phyloP scores from a whole-genome alignment of 1,140 invertebrate species.

The Drosophila fuyamai region DNA sequence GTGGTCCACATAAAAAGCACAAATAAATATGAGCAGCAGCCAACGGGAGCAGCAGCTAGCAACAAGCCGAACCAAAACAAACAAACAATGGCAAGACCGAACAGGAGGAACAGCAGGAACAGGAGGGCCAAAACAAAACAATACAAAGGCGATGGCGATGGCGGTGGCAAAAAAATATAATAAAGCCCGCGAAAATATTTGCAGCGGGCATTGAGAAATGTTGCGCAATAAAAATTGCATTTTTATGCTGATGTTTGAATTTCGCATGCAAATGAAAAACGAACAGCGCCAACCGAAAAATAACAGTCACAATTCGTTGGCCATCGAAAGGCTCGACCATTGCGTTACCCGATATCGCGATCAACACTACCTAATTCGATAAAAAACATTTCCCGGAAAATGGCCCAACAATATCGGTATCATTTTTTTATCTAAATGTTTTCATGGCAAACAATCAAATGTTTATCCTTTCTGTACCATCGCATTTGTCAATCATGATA shows the following conservation, averaged over 20 bases:
- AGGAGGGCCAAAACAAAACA: conserved; percentile 50
- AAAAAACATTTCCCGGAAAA: background rate
- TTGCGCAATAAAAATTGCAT: conserved; percentile 83
- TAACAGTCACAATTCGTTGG: conserved; percentile 10
- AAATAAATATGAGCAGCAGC: conserved; percentile 71
- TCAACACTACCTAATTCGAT: conserved; percentile 1
- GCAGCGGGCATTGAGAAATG: conserved; percentile 81
- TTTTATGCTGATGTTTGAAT: conserved; percentile 84
- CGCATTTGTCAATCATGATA: background rate
- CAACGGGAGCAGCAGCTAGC: conserved; percentile 32
- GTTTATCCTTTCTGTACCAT: background rate
- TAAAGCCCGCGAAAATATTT: conserved; percentile 83
- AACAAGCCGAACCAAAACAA: conserved; percentile 70
- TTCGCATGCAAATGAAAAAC: conserved; percentile 81
- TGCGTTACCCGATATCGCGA: conserved; percentile 14
- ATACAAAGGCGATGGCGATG: conserved; percentile 4
- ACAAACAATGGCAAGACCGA: conserved; percentile 46
- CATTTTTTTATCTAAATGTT: background rate
- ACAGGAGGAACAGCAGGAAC: background rate
- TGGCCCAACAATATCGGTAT: background rate
- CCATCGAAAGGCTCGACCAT: conserved; percentile 10
- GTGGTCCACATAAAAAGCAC: conserved; percentile 55
- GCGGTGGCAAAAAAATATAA: conserved; percentile 58
- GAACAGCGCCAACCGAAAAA: conserved; percentile 58
- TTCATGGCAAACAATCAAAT: background rate